Percentiles rank a stretch among this genome's conserved stretches.
These are phyloP conservation scores for Phycodurus eques DNA, from an alignment of 2,113 vertebrate species.

Conservation along the genomic window DNA sequence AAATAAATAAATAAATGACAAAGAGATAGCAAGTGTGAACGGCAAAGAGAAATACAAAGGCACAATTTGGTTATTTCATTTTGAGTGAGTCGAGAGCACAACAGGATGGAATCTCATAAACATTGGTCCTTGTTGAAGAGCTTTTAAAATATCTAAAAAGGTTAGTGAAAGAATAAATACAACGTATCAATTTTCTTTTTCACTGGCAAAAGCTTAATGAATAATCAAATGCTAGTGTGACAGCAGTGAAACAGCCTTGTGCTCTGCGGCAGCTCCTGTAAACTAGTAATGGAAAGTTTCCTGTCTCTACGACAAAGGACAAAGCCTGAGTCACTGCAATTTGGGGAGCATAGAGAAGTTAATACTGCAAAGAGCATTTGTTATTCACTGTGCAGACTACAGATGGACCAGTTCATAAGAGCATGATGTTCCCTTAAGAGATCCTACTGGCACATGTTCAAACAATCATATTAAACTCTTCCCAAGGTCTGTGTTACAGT, in stretches of 20 bases:
- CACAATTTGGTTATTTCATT: slow-evolving; percentile 89
- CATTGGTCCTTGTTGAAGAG: slow-evolving; percentile 89
- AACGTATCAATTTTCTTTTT: slow-evolving; percentile 93
- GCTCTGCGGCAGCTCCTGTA: slow-evolving; percentile 27
- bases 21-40: slow-evolving; percentile 22
- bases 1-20: slow-evolving; percentile 53
- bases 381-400: slow-evolving; percentile 53
- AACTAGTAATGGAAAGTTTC: slow-evolving; percentile 74
- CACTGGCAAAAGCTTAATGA: slow-evolving; percentile 87
- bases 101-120: slow-evolving; percentile 94
- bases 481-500: slow-evolving; percentile 67
- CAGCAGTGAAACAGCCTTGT: slow-evolving; percentile 68
- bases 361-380: slow-evolving; percentile 80
- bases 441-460: slow-evolving; percentile 62
- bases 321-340: slow-evolving; percentile 89
- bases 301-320: slow-evolving; percentile 78
- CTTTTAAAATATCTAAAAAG: slow-evolving; percentile 99
- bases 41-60: slow-evolving; percentile 68
- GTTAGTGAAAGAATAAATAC: slow-evolving; percentile 99
- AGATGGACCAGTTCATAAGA: slow-evolving; percentile 62
- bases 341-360: slow-evolving; percentile 71
- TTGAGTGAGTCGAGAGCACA: slow-evolving; percentile 82
- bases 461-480: slow-evolving; percentile 50
- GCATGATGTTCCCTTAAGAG: slow-evolving; percentile 60
- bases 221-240: slow-evolving; percentile 92